Percentiles rank a stretch among this genome's conserved stretches.
phyloP scores from a whole-genome alignment of 1,140 invertebrate species.

The Aphis craccivora region DNA sequence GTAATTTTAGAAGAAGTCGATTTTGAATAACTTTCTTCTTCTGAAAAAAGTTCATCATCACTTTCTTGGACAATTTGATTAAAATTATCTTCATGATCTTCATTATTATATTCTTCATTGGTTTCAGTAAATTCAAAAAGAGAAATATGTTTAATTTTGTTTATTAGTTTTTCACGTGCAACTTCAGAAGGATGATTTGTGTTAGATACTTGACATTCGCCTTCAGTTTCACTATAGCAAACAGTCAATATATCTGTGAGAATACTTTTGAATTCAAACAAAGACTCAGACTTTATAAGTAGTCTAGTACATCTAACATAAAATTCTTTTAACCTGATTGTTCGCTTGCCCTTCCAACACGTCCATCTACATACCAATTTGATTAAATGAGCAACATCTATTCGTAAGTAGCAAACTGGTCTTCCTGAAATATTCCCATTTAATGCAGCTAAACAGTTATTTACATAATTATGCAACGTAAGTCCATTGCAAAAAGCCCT shows the following conservation, averaged over 20 bases:
- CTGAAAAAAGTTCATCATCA: background rate
- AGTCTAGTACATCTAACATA: background rate
- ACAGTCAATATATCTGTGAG: background rate
- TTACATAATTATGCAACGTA: too few relatives aligned
- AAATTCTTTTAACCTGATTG: background rate
- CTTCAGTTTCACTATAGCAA: background rate
- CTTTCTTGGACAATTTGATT: background rate
- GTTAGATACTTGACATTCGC: background rate
- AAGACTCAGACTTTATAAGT: background rate
- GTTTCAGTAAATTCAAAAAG: background rate
- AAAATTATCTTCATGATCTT: background rate
- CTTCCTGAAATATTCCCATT: background rate
- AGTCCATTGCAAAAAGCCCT: too few relatives aligned
- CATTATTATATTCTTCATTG: background rate
- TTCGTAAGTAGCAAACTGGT: background rate
- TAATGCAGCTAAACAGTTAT: background rate
- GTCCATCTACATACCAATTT: conserved; percentile 1
- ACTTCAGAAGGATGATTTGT: background rate
- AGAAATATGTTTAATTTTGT: background rate
- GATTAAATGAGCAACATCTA: background rate
- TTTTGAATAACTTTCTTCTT: background rate
- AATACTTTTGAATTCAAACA: background rate
- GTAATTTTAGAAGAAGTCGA: background rate
- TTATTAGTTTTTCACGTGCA: background rate
- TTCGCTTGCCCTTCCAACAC: background rate